A percentile compares a stretch with the other conserved stretches of the same genome.
Conservation (phyloP, 2,888 invertebrate genomes). For the Hofmannophila pseudospretella region DNA sequence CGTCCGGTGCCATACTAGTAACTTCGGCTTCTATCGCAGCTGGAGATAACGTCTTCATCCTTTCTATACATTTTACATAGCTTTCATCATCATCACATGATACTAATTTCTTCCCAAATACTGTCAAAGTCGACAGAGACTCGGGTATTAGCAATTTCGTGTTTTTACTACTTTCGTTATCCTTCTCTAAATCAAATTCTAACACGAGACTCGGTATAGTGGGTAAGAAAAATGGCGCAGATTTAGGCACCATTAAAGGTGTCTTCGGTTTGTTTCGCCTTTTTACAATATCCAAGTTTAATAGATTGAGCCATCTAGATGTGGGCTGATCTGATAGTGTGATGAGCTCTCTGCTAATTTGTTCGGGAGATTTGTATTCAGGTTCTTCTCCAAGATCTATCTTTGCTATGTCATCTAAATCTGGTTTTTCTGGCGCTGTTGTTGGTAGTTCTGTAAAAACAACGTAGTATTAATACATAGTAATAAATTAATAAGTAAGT, state of each 20-base stretch:
- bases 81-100: conserved; percentile 64
- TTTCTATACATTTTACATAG: conserved; percentile 78
- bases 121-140: conserved; percentile 81
- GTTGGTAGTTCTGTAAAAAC: conserved; percentile 52
- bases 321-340: conserved; percentile 91
- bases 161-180: conserved; percentile 44
- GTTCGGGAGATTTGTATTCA: conserved; percentile 85
- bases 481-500: no score
- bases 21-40: conserved; percentile 93
- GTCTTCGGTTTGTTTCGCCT: conserved; percentile 93
- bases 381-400: conserved; percentile 69
- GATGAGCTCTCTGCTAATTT: conserved; percentile 86
- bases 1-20: conserved; percentile 85
- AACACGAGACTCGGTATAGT: conserved; percentile 90
- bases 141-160: conserved; percentile 78
- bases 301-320: conserved; percentile 94
- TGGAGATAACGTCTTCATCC: conserved; percentile 84
- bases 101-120: conserved; percentile 82
- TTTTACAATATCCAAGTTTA: conserved; percentile 91
- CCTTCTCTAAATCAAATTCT: conserved; percentile 84
- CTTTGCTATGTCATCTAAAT: conserved; percentile 56
- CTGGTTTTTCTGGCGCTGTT: conserved; percentile 65
- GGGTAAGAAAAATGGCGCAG: conserved; percentile 97
- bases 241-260: conserved; percentile 87
- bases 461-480: no score